Conservation (phyloP, 2,888 invertebrate species). For the Nymphalis c-album region DNA sequence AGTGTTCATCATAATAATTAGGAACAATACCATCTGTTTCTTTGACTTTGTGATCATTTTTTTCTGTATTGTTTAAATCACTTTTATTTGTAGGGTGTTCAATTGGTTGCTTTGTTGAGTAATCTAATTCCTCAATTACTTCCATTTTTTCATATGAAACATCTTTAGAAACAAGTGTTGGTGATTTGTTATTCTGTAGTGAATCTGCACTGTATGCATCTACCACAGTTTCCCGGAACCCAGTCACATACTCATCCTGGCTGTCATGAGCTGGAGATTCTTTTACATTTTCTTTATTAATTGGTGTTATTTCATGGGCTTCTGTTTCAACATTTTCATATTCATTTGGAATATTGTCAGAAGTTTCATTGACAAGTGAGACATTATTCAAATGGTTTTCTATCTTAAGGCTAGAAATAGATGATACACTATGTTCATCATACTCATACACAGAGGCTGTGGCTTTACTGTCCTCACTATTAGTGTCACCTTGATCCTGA, state of each 20-base stretch:
- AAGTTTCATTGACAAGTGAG: constrained; percentile 50
- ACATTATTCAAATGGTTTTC: constrained; percentile 62
- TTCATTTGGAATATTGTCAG: constrained; percentile 38
- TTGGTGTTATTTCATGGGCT: constrained; percentile 39
- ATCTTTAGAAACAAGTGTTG: constrained; percentile 42
- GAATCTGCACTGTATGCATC: constrained; percentile 34
- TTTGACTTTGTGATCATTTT: constrained; percentile 58
- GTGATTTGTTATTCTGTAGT: constrained; percentile 36
- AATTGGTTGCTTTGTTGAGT: constrained; percentile 44
- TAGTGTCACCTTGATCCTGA: constrained; percentile 64
- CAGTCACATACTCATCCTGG: constrained; percentile 57
- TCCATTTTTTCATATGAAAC: constrained; percentile 52
- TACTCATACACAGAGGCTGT: constrained; percentile 68
- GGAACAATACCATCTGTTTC: constrained; percentile 56
- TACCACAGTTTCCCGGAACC: constrained; percentile 35
- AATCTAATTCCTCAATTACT: constrained; percentile 51
- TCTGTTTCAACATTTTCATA: constrained; percentile 41
- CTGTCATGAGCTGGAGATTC: constrained; percentile 42
- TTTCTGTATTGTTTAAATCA: constrained; percentile 45
- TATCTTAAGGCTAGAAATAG: constrained; percentile 66
- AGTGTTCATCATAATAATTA: constrained; percentile 83
- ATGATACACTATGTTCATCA: constrained; percentile 71
- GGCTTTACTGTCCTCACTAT: constrained; percentile 71
- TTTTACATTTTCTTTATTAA: constrained; percentile 41
- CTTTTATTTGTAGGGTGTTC: constrained; percentile 45